Evolutionary conservation across 2,888 invertebrate species (phyloP), one percentile per base, ranked within the genome.

Genomic region (Nomada ferruginata): DNA sequence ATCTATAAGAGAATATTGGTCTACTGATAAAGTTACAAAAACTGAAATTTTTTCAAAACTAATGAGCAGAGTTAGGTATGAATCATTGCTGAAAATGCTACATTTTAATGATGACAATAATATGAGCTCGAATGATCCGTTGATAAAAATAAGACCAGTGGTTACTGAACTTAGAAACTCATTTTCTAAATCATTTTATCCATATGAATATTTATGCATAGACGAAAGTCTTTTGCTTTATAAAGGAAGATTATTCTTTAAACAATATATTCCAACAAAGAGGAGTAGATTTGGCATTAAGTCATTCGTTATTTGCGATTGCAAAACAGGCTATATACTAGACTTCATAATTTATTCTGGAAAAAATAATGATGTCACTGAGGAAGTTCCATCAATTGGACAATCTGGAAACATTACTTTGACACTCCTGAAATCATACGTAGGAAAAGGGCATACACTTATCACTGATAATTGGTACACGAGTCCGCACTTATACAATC

Each of bases 61-160:
- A 63, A 79, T 79, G 66, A 20, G 71, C 50, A 79, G 79, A 70
- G 78, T 74, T 60, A 69, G 79, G 57, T 74, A 74, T 79, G 74
- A 64, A 79, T 26, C 57, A 76, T 70, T 79, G 68, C 68, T 79
- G 65, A 74, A 69, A 75, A 79, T 74, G 74, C 73, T 79, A 65
- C 70, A 79, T 78, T 78, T 78, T 73, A 36, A 10, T n/a, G 57
- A 66, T 72, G 29, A 78, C 66, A 73, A 73, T 78, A 18, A 76
- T 70, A 76, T 76, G 66, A 64, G 47, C 52, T 15, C 60, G 68
- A 69, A 65, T 64, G 74, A 70, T 64, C 63, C 66, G 77, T 77
- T 60, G 72, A 52, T 52, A 72, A 60, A 77, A 77, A 72, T 59
- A 53, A 55, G 70, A 63, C 70, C 53, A 64, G 47, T 44, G 70